Conservation (phyloP, 2,113 vertebrate species). For the Pelmatolapia mariae region DNA sequence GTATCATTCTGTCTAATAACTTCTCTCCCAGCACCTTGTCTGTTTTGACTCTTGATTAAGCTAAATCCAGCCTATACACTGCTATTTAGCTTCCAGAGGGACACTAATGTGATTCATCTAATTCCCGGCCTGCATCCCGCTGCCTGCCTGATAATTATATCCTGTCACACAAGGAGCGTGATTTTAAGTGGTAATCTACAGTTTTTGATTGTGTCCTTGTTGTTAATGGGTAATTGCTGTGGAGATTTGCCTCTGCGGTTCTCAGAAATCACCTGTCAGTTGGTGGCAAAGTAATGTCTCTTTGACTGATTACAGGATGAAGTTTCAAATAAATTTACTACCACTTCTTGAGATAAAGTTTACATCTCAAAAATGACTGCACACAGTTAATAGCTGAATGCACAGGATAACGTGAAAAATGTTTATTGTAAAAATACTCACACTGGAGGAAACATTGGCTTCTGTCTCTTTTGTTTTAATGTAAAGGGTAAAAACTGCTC, state of each 20-base stretch:
- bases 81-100: not conserved
- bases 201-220: not conserved
- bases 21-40: not conserved
- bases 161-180: not conserved
- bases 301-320: not conserved
- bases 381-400: fast-evolving
- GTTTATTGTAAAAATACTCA: not conserved
- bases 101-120: not conserved
- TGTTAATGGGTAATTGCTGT: not conserved
- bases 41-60: not conserved
- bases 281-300: not conserved
- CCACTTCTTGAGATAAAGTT: not conserved
- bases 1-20: not conserved
- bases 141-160: constrained; percentile 2
- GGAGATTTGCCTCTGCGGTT: not conserved
- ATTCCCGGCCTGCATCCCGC: not conserved
- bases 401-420: not conserved
- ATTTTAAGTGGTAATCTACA: not conserved
- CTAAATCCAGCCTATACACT: not conserved
- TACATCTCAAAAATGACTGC: not conserved
- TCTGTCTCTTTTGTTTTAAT: not conserved
- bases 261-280: not conserved
- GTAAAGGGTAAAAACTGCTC: not conserved
- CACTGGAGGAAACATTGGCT: not conserved
- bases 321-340: not conserved